Percentiles rank a stretch among this genome's conserved stretches.
Evolutionary conservation across 2,888 invertebrate genomes (phyloP).

Genomic region (Artemia sinica): DNA sequence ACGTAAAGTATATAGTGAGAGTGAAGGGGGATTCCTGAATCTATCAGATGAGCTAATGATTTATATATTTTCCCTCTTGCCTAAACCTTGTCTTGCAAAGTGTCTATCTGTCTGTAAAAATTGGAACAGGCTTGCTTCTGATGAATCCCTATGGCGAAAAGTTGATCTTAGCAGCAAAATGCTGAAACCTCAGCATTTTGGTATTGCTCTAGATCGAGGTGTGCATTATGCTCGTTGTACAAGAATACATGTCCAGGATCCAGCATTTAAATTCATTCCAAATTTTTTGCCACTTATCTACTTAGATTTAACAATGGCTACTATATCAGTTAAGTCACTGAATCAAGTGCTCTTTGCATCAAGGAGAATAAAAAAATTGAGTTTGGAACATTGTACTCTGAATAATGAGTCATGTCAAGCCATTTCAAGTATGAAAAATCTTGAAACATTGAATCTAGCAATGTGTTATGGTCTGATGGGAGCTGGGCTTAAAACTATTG

Average conservation of each 20-base stretch:
- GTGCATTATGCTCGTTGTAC: constrained; percentile 35
- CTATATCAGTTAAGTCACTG: constrained; percentile 37
- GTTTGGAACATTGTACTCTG: constrained; percentile 57
- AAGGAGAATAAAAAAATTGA: constrained; percentile 54
- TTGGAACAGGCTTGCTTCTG: constrained; percentile 58
- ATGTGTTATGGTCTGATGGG: constrained; percentile 56
- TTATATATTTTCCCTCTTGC: constrained; percentile 59
- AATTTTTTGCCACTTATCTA: constrained; percentile 44
- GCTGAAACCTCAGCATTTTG: constrained; percentile 48
- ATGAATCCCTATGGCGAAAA: constrained; percentile 70
- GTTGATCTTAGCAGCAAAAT: constrained; percentile 54
- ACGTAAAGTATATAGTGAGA: not conserved
- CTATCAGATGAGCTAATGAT: constrained; percentile 74
- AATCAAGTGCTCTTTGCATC: constrained; percentile 45
- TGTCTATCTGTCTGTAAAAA: constrained; percentile 51
- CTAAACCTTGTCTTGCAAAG: constrained; percentile 51
- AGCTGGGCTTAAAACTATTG: constrained; percentile 43
- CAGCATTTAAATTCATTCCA: constrained; percentile 36
- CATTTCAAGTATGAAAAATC: constrained; percentile 45
- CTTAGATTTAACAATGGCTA: constrained; percentile 66
- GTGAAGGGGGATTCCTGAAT: constrained; percentile 40
- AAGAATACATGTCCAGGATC: constrained; percentile 30
- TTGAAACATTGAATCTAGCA: constrained; percentile 65
- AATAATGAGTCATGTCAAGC: constrained; percentile 46
- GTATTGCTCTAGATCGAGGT: constrained; percentile 55